Evolutionary conservation across 2,797 vertebrate genomes (phyloP), one percentile per base, ranked within the genome.

Genomic region (Oryzias sinensis): DNA sequence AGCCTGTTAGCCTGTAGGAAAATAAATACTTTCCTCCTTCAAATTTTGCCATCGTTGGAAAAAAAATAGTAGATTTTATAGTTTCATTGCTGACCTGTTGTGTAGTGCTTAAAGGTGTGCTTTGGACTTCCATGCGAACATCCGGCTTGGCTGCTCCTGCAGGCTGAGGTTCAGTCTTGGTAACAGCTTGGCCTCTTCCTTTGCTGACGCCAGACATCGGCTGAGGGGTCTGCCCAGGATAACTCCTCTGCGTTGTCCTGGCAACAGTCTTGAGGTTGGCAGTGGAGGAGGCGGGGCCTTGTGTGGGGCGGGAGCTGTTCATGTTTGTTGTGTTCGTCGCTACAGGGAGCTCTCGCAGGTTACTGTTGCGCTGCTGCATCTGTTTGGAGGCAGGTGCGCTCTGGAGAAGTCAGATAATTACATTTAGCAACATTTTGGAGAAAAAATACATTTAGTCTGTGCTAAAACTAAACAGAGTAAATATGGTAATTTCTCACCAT

Each of bases 271-370:
- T 94, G 61, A 90, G 86, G 65, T 93, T 96, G 64, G 93, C 89
- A 0, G 92, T 72, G 6, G 92, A 90, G 1, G 90, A 75, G 33
- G 90, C 73, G n/a, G 76, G 69, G 15, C 90, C 94, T 59, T 93
- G 89, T 0, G 91, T 65, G 8, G 75, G 77, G 53, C 91, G 90
- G 63, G 61, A 71, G 69, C 71, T 89, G 77, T 76, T 91, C 80
- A 86, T 78, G 56, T 91, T 91, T 53, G 91, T 72, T 78, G 95
- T 95, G 5, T 93, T 81, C 0, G 95, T 93, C 14, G 97, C 96
- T 8, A 98, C 94, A 0, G 97, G 97, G 61, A 99, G 63, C 77
- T 98, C 97, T 0, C 97, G 94, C 55, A 99, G 72, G 80, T 99
- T 99, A 79, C 97, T 98, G 69, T 97, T 98, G 40, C 96, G 94